phyloP scores from a whole-genome alignment of 2,113 vertebrate genomes.

The Diphyllodes magnificus region DNA sequence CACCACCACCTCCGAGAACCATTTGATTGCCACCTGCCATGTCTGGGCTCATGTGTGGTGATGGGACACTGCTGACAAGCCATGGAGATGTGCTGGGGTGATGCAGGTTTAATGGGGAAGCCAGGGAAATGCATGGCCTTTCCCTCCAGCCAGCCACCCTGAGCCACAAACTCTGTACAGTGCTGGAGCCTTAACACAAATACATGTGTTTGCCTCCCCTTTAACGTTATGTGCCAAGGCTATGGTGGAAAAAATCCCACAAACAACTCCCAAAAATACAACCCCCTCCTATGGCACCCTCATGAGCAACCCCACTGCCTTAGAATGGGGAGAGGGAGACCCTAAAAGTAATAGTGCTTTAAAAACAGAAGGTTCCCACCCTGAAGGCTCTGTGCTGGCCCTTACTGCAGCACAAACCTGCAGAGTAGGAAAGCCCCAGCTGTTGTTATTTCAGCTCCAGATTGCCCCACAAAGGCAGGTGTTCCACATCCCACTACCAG shows the following conservation, averaged over 20 bases:
- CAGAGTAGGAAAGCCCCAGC: not conserved
- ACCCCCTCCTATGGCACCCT: not conserved
- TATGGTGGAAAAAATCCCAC: not conserved
- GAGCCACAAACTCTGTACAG: not conserved
- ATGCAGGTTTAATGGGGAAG: not conserved
- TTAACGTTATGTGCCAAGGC: not conserved
- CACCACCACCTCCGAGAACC: not conserved
- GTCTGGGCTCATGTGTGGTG: accelerated
- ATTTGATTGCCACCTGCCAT: not conserved
- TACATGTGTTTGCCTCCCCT: not conserved
- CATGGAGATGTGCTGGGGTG: accelerated
- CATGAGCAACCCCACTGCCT: not conserved
- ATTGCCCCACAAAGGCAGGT: not conserved
- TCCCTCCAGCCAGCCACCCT: not conserved
- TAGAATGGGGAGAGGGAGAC: not conserved
- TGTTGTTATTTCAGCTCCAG: not conserved
- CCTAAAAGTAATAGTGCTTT: not conserved
- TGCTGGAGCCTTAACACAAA: not conserved
- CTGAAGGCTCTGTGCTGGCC: not conserved
- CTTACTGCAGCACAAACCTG: not conserved
- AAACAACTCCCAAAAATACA: not conserved
- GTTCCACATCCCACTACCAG: not conserved
- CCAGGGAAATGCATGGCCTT: accelerated
- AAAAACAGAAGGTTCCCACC: not conserved
- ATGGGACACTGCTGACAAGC: not conserved